Evolutionary conservation across 2,113 vertebrate genomes (phyloP).

Genomic region (Fulmarus glacialis): DNA sequence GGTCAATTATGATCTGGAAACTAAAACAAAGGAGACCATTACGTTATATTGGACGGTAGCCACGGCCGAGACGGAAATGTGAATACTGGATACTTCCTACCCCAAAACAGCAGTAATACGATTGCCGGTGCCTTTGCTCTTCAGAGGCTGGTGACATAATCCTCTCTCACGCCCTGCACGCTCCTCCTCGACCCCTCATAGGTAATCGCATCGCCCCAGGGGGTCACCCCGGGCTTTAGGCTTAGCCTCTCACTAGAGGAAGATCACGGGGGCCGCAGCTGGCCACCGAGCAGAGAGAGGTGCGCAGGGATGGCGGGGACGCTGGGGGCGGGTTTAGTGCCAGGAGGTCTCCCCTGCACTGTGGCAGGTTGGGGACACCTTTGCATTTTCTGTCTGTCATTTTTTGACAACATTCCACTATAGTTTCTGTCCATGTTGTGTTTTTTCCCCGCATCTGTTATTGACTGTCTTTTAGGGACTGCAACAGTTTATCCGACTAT

Average conservation of each 20-base stretch:
- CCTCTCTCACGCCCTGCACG: neutral
- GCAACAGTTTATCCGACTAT: neutral
- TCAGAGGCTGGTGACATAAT: neutral
- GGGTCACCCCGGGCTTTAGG: neutral
- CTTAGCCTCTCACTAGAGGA: neutral
- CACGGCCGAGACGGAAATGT: rapidly evolving
- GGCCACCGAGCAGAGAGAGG: neutral
- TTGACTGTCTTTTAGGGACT: neutral
- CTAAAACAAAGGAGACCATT: neutral
- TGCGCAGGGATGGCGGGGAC: neutral
- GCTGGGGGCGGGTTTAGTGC: neutral
- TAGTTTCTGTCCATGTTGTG: neutral
- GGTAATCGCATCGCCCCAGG: neutral
- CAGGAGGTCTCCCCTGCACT: rapidly evolving
- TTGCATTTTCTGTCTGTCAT: neutral
- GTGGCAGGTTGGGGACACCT: neutral
- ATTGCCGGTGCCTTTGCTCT: neutral
- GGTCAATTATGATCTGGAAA: neutral
- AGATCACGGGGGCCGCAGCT: neutral
- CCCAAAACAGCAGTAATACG: neutral
- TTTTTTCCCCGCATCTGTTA: neutral
- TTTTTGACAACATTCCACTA: neutral
- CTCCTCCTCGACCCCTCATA: neutral
- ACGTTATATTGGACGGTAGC: neutral
- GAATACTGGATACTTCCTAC: neutral